Conservation (phyloP, 2,888 invertebrate species). For the Rapana venosa region DNA sequence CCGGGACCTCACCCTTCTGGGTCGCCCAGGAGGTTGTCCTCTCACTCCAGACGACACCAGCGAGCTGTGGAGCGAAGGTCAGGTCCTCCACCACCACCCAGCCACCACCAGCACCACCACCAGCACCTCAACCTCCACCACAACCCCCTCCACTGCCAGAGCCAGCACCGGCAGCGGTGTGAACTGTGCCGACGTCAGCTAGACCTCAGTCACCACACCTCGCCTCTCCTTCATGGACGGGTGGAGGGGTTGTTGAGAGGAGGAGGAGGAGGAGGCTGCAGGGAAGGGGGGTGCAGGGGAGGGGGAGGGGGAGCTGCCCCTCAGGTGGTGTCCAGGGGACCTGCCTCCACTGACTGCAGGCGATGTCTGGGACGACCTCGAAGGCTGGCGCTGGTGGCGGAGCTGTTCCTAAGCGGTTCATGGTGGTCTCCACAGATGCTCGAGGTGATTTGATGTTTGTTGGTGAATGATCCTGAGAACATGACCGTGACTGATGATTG, state of each 20-base stretch:
- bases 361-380: slow-evolving; percentile 44
- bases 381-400: neutral
- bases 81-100: neutral
- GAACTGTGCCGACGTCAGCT: slow-evolving; percentile 20
- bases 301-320: neutral
- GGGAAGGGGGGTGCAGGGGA: slow-evolving; percentile 13
- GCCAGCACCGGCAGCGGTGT: slow-evolving; percentile 12
- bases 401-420: slow-evolving; percentile 47
- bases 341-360: slow-evolving; percentile 18
- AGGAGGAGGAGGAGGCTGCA: neutral
- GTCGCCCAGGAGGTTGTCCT: slow-evolving; percentile 7
- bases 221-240: neutral
- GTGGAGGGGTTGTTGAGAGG: neutral
- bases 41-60: slow-evolving; percentile 1
- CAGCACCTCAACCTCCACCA: neutral
- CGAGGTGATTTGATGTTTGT: slow-evolving; percentile 51
- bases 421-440: slow-evolving; percentile 58
- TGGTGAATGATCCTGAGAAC: neutral
- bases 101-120: neutral
- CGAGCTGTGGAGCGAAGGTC: slow-evolving; percentile 31
- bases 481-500: neutral
- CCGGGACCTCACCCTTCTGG: neutral
- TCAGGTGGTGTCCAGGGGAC: slow-evolving; percentile 31
- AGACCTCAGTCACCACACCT: neutral
- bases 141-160: neutral